Evolutionary conservation across 2,113 vertebrate species (phyloP), one percentile per base, ranked within the genome.

Genomic region (Paratilapia polleni): DNA sequence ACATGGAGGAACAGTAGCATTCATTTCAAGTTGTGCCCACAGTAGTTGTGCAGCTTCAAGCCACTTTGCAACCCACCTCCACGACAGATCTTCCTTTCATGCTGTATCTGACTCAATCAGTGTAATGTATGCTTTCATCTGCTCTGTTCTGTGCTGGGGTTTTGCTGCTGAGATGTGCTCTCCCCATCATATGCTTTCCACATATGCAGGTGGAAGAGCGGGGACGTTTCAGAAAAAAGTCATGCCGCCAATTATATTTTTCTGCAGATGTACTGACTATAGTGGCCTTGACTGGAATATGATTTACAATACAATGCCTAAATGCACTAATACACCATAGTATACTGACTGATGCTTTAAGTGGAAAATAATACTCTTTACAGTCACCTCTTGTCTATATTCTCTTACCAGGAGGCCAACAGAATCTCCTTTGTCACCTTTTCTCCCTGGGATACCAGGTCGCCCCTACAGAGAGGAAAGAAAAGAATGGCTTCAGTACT

Each of bases 391-490:
- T 10, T 26, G 58, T 8, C 1, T 68, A 31, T 11, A 9, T 61
- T 22, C 3, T 96, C 97, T 96, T 93, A 99, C 98, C 82, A 81
- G 82, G 41, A 88, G 70, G 31, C 94, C 95, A 6, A 6, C 91
- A 93, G 90, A 77, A 31, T 98, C 97, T 89, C 98, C 98, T 94
- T 95, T 98, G 82, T 96, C 88, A 2, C 98, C 98, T 95, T 96
- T 97, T 31, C 94, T 93, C 41, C 98, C 98, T 36, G 96, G 94
- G 88, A 97, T 86, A 81, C 98, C 98, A 78, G 97, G 96, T 7
- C 98, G 96, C 24, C 97, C 97, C 98, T 99, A 87, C 31, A 87
- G 81, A n/a, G 49, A 82, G 15, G 78, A 9, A 62, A 77, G 38
- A 61, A 36, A 3, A 1, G 17, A 49, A 70, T 49, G 19, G 43